These are phyloP conservation scores for Rhabdornis inornatus DNA, from an alignment of 2,113 vertebrate species.

Conservation along the genomic window DNA sequence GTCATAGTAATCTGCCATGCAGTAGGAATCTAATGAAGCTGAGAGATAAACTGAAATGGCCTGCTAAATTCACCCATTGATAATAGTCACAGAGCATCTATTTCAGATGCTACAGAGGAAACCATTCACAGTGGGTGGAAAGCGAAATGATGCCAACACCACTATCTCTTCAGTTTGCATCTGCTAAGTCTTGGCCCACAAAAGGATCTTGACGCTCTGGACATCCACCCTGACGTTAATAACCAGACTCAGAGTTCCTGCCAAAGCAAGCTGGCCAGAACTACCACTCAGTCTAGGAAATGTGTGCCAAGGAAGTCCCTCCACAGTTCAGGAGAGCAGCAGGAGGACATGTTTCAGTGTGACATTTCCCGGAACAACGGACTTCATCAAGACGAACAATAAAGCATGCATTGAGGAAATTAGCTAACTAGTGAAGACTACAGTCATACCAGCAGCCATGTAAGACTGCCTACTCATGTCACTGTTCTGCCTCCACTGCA, in stretches of 20 bases:
- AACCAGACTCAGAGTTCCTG: not conserved
- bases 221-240: not conserved
- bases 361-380: not conserved
- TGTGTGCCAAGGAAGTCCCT: not conserved
- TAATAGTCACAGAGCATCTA: not conserved
- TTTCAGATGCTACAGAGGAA: not conserved
- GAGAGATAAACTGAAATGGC: not conserved
- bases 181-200: not conserved
- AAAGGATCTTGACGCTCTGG: not conserved
- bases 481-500: not conserved
- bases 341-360: not conserved
- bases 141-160: not conserved
- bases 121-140: not conserved
- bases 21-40: not conserved
- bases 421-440: not conserved
- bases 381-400: not conserved
- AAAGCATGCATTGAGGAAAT: not conserved
- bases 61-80: not conserved
- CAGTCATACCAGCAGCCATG: not conserved
- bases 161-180: not conserved
- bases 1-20: not conserved
- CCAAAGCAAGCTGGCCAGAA: not conserved
- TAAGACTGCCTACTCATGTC: not conserved
- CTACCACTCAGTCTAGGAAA: not conserved
- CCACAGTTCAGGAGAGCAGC: not conserved